phyloP scores from a whole-genome alignment of 35 echinoderm and acorn worm species.

The Anneissia japonica region DNA sequence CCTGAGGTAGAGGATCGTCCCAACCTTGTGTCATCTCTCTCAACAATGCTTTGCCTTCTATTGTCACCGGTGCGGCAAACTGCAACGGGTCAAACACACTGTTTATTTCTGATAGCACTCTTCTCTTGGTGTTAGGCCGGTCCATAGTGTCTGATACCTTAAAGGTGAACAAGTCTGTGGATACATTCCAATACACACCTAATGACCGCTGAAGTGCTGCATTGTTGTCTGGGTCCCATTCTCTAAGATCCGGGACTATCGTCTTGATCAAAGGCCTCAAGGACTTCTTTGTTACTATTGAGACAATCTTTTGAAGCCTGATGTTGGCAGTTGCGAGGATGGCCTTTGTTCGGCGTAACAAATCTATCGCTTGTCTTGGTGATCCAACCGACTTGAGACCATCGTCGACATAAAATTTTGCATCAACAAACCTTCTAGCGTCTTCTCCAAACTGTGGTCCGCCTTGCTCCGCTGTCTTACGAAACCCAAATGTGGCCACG shows the following conservation, averaged over 20 bases:
- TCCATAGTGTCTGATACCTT: neutral
- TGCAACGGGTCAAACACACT: conserved; percentile 34
- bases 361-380: conserved; percentile 27
- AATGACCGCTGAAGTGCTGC: conserved; percentile 23
- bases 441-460: conserved; percentile 17
- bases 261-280: neutral
- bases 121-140: conserved; percentile 2
- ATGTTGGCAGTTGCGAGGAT: conserved; percentile 48
- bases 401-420: conserved; percentile 47
- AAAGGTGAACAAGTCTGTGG: conserved; percentile 29
- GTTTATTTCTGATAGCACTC: conserved; percentile 27
- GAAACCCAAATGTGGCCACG: conserved; percentile 22
- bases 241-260: neutral
- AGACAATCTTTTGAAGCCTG: conserved; percentile 41
- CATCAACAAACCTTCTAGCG: conserved; percentile 16
- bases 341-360: conserved; percentile 24
- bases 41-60: conserved; percentile 33
- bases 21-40: conserved; percentile 30
- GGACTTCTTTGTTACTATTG: neutral
- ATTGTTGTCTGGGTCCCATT: conserved; percentile 1
- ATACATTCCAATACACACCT: conserved; percentile 30
- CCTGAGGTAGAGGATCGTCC: conserved; percentile 26
- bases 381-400: conserved; percentile 2
- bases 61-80: conserved; percentile 24
- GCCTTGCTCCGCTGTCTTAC: conserved; percentile 30